These are phyloP conservation scores for Venturia canescens DNA, from an alignment of 1,140 invertebrate species.

Conservation along the genomic window DNA sequence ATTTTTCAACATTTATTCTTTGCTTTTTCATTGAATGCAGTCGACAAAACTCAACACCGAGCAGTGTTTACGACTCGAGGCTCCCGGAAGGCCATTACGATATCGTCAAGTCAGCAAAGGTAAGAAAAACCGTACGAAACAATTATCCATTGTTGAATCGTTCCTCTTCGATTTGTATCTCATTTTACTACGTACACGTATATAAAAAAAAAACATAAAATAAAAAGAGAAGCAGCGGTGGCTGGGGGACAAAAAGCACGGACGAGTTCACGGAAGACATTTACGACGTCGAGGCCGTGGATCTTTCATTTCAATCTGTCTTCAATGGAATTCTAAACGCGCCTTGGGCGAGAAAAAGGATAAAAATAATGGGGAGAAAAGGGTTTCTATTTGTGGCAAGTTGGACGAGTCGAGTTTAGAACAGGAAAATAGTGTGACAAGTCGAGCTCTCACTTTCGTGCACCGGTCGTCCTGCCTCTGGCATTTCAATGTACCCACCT, in stretches of 20 bases:
- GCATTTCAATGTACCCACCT: neutral
- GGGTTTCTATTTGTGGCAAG: slow-evolving; percentile 36
- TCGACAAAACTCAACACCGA: slow-evolving; percentile 70
- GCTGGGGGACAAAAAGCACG: neutral
- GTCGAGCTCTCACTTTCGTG: slow-evolving; percentile 41
- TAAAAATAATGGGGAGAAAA: neutral
- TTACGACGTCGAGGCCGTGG: neutral
- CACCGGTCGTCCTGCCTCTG: neutral
- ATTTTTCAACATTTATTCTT: slow-evolving; percentile 36
- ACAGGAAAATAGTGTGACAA: slow-evolving; percentile 25
- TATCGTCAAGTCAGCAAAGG: slow-evolving; percentile 74
- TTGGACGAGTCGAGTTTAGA: slow-evolving; percentile 7
- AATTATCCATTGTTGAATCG: slow-evolving; percentile 26
- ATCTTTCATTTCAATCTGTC: slow-evolving; percentile 2
- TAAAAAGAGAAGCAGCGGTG: no score
- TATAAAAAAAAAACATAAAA: neutral
- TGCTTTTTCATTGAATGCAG: slow-evolving; percentile 61
- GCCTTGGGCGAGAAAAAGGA: neutral
- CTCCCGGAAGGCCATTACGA: slow-evolving; percentile 76
- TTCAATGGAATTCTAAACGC: slow-evolving; percentile 2
- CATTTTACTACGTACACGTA: neutral
- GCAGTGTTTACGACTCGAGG: slow-evolving; percentile 70
- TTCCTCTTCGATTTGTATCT: slow-evolving; percentile 37
- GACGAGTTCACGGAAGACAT: slow-evolving; percentile 5
- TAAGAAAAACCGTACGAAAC: slow-evolving; percentile 56